Percentiles rank a stretch among this genome's conserved stretches.
Evolutionary conservation across 2,113 vertebrate species (phyloP).

Genomic region (Protobothrops mucrosquamatus): DNA sequence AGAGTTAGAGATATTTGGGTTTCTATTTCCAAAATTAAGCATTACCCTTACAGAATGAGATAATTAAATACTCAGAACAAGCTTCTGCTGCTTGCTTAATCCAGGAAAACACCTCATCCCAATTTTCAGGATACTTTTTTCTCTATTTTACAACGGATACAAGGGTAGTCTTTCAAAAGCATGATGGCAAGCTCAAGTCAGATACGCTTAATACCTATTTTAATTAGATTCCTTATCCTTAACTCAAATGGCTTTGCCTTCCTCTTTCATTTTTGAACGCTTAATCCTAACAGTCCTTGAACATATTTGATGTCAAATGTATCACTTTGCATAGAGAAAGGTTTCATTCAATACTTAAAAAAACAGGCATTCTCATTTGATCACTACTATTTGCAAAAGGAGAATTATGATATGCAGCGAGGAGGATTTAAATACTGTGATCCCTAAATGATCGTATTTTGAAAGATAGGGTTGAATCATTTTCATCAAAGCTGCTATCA

Average conservation of each 20-base stretch:
- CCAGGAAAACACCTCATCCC: slow-evolving; percentile 46
- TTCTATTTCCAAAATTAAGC: neutral
- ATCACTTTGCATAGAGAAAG: slow-evolving; percentile 58
- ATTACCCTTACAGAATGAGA: neutral
- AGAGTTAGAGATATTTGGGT: neutral
- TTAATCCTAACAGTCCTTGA: slow-evolving; percentile 74
- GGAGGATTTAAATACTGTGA: slow-evolving; percentile 25
- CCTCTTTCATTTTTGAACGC: slow-evolving; percentile 68
- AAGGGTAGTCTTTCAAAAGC: slow-evolving; percentile 48
- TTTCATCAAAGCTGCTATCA: neutral
- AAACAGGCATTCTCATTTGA: slow-evolving; percentile 48
- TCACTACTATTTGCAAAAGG: slow-evolving; percentile 38
- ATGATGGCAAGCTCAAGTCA: slow-evolving; percentile 48
- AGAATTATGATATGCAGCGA: slow-evolving; percentile 22
- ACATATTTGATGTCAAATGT: slow-evolving; percentile 70
- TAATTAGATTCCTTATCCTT: slow-evolving; percentile 70
- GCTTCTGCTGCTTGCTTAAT: slow-evolving; percentile 30
- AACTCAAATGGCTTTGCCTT: slow-evolving; percentile 68
- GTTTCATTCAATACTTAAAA: slow-evolving; percentile 42
- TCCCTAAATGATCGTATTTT: slow-evolving; percentile 4
- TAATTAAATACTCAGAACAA: neutral
- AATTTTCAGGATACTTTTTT: slow-evolving; percentile 34
- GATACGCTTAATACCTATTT: slow-evolving; percentile 53
- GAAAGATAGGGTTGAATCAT: neutral
- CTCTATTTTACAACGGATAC: slow-evolving; percentile 40